Conservation (phyloP, 1,140 invertebrate species). For the Drosophila sechellia region DNA sequence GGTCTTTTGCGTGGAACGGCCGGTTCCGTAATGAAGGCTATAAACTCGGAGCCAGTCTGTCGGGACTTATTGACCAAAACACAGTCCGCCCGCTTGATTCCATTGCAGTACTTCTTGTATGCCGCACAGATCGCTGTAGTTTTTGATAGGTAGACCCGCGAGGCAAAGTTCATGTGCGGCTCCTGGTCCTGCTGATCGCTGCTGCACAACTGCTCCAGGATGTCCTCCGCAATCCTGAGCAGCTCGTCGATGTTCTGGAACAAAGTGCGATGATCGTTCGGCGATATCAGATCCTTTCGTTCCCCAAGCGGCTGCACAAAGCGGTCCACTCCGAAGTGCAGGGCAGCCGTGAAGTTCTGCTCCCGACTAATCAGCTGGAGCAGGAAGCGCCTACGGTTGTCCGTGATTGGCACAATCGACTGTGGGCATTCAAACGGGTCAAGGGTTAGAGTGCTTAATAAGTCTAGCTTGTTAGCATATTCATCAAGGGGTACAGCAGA, state of each 20-base stretch:
- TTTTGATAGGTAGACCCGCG: constrained; percentile 90
- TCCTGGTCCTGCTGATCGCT: constrained; percentile 88
- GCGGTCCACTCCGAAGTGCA: constrained; percentile 90
- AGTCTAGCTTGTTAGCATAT: not conserved
- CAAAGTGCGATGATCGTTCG: constrained; percentile 90
- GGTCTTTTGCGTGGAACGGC: constrained; percentile 91
- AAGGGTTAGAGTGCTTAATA: not conserved
- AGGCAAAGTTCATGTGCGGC: constrained; percentile 87
- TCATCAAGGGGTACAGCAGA: not conserved
- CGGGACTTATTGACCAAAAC: constrained; percentile 89
- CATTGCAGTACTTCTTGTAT: constrained; percentile 92
- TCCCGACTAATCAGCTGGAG: constrained; percentile 88
- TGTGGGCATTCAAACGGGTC: constrained; percentile 17
- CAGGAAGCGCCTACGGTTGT: constrained; percentile 86
- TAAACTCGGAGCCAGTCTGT: constrained; percentile 88
- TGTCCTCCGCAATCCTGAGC: constrained; percentile 91
- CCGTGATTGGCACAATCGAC: constrained; percentile 84
- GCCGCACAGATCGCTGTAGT: constrained; percentile 89
- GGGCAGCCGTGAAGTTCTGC: constrained; percentile 89
- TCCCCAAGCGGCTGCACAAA: constrained; percentile 90
- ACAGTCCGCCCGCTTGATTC: constrained; percentile 92
- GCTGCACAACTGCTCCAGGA: constrained; percentile 90
- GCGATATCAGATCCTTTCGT: constrained; percentile 89
- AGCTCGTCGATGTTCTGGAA: constrained; percentile 94
- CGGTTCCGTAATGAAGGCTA: constrained; percentile 90